phyloP scores from a whole-genome alignment of 2,888 invertebrate genomes.

The Mythimna albipuncta region DNA sequence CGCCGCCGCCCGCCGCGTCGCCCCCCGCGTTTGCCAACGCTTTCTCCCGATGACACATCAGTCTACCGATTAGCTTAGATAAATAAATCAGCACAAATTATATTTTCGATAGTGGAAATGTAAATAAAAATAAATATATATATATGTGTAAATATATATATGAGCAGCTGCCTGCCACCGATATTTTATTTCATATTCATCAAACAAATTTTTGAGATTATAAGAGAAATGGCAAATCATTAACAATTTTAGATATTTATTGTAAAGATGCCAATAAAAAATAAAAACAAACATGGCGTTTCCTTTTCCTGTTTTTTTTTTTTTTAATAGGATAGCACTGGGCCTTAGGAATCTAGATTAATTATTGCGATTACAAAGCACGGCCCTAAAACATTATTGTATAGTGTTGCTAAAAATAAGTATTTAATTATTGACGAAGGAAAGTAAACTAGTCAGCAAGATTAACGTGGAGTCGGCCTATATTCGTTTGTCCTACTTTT shows the following conservation, averaged over 20 bases:
- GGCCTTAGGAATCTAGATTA: neutral
- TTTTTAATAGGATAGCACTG: neutral
- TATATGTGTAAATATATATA: constrained; percentile 35
- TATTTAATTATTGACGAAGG: too few relatives aligned
- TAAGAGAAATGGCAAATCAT: constrained; percentile 19
- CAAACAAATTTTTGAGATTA: constrained; percentile 19
- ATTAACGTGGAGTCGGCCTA: neutral
- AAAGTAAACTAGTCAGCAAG: too few relatives aligned
- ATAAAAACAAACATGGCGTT: constrained; percentile 8
- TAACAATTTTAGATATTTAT: constrained; percentile 39
- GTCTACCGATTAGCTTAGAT: constrained; percentile 84
- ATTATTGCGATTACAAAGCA: too few relatives aligned
- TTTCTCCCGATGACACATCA: constrained; percentile 90
- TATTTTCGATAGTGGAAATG: constrained; percentile 71
- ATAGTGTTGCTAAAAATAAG: too few relatives aligned
- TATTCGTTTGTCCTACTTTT: neutral
- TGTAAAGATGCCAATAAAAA: constrained; percentile 54
- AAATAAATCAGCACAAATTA: constrained; percentile 64
- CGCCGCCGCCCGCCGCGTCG: constrained; percentile 92
- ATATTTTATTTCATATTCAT: constrained; percentile 50
- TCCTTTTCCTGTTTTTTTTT: neutral
- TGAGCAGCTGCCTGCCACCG: constrained; percentile 33
- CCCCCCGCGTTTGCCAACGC: constrained; percentile 91
- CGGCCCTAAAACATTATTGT: too few relatives aligned
- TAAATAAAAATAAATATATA: constrained; percentile 74